Evolutionary conservation across 2,888 invertebrate species (phyloP), one percentile per base, ranked within the genome.

Genomic region (Zygogramma bicolorata): DNA sequence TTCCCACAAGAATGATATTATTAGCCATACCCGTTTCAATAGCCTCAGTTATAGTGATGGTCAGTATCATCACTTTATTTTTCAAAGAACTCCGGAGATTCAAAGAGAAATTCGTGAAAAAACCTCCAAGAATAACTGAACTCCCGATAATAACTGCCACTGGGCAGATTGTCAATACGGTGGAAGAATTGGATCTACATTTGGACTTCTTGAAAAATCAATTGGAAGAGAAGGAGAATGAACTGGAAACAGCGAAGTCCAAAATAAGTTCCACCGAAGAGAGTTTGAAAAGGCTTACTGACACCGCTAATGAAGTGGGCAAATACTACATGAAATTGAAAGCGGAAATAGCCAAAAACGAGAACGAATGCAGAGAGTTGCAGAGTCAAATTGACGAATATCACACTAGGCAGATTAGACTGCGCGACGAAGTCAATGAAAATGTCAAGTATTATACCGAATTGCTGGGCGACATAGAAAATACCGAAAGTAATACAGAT

Each of bases 181-280:
- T 83, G 1, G 85, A 85, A 69, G 85, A 86, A 27, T 53, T 86
- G 61, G 84, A 85, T 46, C 80, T 80, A 29, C 83, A 85, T 61
- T 40, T 86, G 60, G 82, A 83, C 15, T 75, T 81, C n/a, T 75
- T 86, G 15, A 81, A 81, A 57, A 76, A 70, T 3, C 81, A 83
- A 57, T 67, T 86, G 18, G 80, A 82, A 27, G 84, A 85, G 60
- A 85, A 85, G 65, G 75, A 81, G 69, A 77, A 78, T 58, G 83
- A 84, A 58, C 38, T 86, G 8, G 82, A 83, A 53, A 62, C 69
- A 3, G 81, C 81, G 7, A 85, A 82, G 71, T 65, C 71, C 1
- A 82, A 83, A 73, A 61, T 77, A 10, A 69, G 70, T 29, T 71
- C 75, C 2, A 80, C 83, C 0, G 81, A 81, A 53, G 82, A 83